Percentiles rank a stretch among this genome's conserved stretches.
Evolutionary conservation across 2,888 invertebrate species (phyloP).

Genomic region (Mycalesis mineus): DNA sequence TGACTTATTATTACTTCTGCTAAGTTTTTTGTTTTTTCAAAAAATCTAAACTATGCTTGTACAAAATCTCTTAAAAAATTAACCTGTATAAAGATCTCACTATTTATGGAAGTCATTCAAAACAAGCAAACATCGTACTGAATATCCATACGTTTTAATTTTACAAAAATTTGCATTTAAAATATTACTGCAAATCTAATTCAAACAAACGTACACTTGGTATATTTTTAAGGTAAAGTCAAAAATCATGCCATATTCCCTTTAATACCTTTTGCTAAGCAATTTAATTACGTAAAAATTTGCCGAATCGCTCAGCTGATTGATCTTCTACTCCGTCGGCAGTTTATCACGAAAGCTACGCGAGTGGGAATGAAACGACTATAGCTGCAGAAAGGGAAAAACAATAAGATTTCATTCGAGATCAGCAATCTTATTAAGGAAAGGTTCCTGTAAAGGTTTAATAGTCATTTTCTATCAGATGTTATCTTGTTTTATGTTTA

Average conservation of each 20-base stretch:
- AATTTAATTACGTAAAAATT: conserved; percentile 26
- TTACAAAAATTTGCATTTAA: too few relatives aligned
- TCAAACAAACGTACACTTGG: too few relatives aligned
- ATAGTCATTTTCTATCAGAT: conserved; percentile 41
- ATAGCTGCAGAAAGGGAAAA: conserved; percentile 58
- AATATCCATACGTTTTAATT: too few relatives aligned
- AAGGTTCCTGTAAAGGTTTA: conserved; percentile 52
- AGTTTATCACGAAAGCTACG: conserved; percentile 56
- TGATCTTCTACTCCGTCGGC: conserved; percentile 69
- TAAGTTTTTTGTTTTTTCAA: too few relatives aligned
- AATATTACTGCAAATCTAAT: too few relatives aligned
- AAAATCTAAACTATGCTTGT: too few relatives aligned
- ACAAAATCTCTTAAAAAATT: too few relatives aligned
- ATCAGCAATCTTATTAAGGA: conserved; percentile 61
- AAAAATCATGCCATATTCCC: neutral
- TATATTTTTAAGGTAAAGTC: too few relatives aligned
- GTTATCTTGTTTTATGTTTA: conserved; percentile 11
- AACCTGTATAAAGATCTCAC: too few relatives aligned
- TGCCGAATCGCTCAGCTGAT: conserved; percentile 58
- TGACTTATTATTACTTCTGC: too few relatives aligned
- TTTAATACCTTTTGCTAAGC: neutral
- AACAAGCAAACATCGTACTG: too few relatives aligned
- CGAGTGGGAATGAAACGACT: conserved; percentile 60
- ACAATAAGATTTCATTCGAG: conserved; percentile 67
- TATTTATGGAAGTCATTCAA: too few relatives aligned